Conservation (phyloP, 2,888 invertebrate species). For the Polyploca ridens region DNA sequence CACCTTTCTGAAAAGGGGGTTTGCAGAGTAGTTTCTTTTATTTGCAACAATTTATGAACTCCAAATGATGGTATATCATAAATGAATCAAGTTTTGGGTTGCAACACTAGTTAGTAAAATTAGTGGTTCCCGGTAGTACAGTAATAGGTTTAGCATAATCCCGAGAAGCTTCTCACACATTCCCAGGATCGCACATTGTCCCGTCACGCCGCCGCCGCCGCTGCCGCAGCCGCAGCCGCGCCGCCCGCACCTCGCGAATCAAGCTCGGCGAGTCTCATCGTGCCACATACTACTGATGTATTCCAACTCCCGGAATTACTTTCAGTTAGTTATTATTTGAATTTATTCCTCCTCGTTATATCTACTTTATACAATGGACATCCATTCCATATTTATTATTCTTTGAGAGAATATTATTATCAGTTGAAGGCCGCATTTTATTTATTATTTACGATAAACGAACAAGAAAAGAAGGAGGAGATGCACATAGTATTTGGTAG, state of each 20-base stretch:
- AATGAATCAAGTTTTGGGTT: too few species aligned
- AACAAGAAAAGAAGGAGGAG: too few species aligned
- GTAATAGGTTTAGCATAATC: background rate
- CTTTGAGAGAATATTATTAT: background rate
- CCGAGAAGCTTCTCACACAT: background rate
- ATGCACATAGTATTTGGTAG: background rate
- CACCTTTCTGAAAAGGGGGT: too few species aligned
- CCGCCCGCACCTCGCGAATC: too few species aligned
- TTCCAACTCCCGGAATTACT: background rate
- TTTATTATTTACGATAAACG: too few species aligned
- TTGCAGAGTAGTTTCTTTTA: too few species aligned
- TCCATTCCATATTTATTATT: background rate
- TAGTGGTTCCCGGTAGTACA: too few species aligned
- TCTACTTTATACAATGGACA: background rate
- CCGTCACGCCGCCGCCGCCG: background rate
- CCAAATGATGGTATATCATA: too few species aligned
- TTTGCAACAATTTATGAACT: too few species aligned
- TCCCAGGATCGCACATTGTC: background rate
- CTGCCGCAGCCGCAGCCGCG: background rate
- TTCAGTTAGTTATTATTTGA: background rate
- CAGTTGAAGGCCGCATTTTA: background rate
- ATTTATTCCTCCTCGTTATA: background rate
- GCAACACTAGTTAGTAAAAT: too few species aligned
- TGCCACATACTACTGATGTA: background rate
- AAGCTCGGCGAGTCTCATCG: background rate